phyloP scores from a whole-genome alignment of 2,888 invertebrate genomes.

The Athalia rosae region DNA sequence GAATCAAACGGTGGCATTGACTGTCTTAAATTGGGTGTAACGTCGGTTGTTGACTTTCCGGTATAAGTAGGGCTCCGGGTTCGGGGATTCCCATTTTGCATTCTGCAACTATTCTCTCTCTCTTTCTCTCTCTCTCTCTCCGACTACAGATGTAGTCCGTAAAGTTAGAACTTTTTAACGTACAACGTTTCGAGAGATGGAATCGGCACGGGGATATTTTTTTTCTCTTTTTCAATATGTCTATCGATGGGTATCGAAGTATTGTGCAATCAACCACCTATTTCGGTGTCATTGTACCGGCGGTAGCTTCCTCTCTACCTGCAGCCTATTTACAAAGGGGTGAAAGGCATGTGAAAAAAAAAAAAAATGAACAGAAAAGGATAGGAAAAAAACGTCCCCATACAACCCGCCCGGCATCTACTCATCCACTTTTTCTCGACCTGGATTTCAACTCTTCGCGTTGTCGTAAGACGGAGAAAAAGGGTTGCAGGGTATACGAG shows the following conservation, averaged over 20 bases:
- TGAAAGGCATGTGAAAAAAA: background rate
- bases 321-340: background rate
- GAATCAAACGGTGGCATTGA: slow-evolving; percentile 65
- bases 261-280: slow-evolving; percentile 73
- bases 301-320: slow-evolving; percentile 43
- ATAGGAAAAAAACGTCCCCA: background rate
- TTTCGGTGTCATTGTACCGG: slow-evolving; percentile 72
- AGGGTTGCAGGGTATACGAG: no score
- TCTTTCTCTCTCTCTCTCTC: no score
- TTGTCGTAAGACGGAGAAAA: no score
- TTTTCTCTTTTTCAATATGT: background rate
- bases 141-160: no score
- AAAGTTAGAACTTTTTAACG: no score
- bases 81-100: background rate
- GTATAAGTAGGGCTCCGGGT: slow-evolving; percentile 16
- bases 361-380: background rate
- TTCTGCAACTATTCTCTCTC: background rate
- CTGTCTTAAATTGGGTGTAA: slow-evolving; percentile 72
- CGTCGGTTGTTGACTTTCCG: slow-evolving; percentile 69
- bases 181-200: no score
- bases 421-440: no score
- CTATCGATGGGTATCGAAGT: slow-evolving; percentile 69
- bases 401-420: background rate
- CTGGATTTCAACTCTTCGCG: no score
- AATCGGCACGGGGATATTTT: no score